Evolutionary conservation across 2,888 invertebrate species (phyloP).

Genomic region (Neelides folsomi): DNA sequence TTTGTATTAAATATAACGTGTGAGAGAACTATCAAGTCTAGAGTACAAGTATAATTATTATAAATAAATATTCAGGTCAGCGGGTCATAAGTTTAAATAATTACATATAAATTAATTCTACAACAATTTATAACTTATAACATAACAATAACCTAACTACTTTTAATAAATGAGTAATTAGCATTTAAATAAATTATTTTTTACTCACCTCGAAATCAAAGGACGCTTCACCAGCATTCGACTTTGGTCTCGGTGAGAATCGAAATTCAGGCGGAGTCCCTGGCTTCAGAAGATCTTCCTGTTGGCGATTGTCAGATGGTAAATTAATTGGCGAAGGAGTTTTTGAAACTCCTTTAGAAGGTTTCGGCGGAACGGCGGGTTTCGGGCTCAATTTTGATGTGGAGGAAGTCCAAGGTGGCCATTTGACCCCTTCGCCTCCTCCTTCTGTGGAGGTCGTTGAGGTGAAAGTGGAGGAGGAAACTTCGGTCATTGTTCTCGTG

Average conservation of each 20-base stretch:
- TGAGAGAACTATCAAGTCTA: too few relatives aligned
- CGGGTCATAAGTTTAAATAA: too few relatives aligned
- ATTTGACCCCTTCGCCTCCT: conserved; percentile 9
- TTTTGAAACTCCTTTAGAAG: conserved; percentile 6
- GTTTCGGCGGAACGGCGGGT: conserved; percentile 14
- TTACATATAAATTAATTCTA: neutral
- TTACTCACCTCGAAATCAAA: too few relatives aligned
- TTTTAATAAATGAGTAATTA: neutral
- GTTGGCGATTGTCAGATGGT: too few relatives aligned
- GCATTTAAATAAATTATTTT: neutral
- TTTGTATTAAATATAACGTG: too few relatives aligned
- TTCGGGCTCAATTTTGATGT: conserved; percentile 4
- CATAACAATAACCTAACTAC: neutral
- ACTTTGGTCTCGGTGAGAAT: conserved; percentile 44
- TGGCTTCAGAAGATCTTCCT: conserved; percentile 42
- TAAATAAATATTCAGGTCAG: too few relatives aligned
- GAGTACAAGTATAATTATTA: too few relatives aligned
- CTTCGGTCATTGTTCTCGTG: neutral
- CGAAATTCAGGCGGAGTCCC: conserved; percentile 56
- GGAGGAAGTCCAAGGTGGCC: neutral
- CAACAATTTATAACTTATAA: neutral
- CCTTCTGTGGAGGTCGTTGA: neutral
- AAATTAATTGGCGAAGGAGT: too few relatives aligned
- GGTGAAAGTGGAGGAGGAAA: neutral
- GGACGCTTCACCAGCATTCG: neutral